Percentiles rank a stretch among this genome's conserved stretches.
These are phyloP conservation scores for Brachyopa scutellaris DNA, from an alignment of 2,888 invertebrate genomes.

Conservation along the genomic window DNA sequence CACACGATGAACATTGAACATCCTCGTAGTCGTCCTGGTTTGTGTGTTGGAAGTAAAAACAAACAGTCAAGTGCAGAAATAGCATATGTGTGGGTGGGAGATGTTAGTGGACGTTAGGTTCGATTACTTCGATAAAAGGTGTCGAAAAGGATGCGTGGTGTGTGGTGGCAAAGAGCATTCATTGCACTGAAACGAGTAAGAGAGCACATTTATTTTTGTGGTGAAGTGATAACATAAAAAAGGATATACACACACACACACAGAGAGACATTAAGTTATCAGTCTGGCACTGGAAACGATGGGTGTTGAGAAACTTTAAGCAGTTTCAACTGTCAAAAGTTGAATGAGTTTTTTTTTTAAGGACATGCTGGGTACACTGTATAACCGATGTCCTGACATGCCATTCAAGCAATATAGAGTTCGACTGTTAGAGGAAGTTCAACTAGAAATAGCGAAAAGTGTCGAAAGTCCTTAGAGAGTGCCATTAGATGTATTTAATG, in stretches of 20 bases:
- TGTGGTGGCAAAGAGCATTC: too few species aligned
- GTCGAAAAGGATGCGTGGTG: too few species aligned
- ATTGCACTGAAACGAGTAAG: neutral
- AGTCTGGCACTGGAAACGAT: slow-evolving; percentile 10
- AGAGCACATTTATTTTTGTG: slow-evolving; percentile 53
- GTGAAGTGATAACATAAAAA: slow-evolving; percentile 61
- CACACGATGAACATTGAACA: slow-evolving; percentile 18
- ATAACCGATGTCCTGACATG: slow-evolving; percentile 53
- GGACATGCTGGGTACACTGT: slow-evolving; percentile 3
- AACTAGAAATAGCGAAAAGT: slow-evolving; percentile 27
- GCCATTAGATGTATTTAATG: slow-evolving; percentile 39
- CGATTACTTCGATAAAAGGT: slow-evolving; percentile 46
- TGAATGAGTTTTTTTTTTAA: slow-evolving; percentile 43
- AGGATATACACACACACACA: slow-evolving; percentile 15
- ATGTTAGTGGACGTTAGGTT: slow-evolving; percentile 32
- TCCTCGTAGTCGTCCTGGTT: too few species aligned
- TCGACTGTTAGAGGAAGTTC: slow-evolving; percentile 23
- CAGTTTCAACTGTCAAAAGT: slow-evolving; percentile 56
- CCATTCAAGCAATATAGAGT: slow-evolving; percentile 29
- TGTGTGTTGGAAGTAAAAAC: neutral
- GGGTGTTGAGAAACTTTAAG: slow-evolving; percentile 30
- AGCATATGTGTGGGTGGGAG: slow-evolving; percentile 40
- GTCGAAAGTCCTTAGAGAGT: slow-evolving; percentile 37
- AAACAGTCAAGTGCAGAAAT: slow-evolving; percentile 22
- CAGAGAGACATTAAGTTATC: slow-evolving; percentile 20